A percentile compares a stretch with the other conserved stretches of the same genome.
phyloP scores from a whole-genome alignment of 2,797 vertebrate genomes.

The Microctenopoma steveboyesi region DNA sequence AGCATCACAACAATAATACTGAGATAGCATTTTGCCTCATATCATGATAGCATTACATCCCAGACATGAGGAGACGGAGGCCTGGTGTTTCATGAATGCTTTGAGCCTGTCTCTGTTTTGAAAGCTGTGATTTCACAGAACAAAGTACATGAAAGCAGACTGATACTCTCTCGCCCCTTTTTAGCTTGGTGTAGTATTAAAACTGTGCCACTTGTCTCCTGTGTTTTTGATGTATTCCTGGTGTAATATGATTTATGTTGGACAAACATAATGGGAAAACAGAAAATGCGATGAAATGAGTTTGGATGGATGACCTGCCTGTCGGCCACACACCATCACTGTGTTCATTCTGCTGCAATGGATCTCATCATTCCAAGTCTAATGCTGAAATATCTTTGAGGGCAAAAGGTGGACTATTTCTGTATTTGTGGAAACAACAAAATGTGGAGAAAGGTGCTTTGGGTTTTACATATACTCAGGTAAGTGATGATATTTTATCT shows the following conservation, averaged over 20 bases:
- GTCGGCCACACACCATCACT: slow-evolving; percentile 27
- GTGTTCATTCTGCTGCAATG: slow-evolving; percentile 37
- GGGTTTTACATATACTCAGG: slow-evolving; percentile 11
- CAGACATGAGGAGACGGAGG: slow-evolving; percentile 27
- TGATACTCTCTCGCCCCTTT: slow-evolving; percentile 33
- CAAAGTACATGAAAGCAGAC: slow-evolving; percentile 39
- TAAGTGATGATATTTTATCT: slow-evolving; percentile 41
- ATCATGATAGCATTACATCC: not conserved
- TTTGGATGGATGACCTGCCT: slow-evolving; percentile 43
- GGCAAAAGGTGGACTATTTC: slow-evolving; percentile 48
- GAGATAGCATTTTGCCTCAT: not conserved
- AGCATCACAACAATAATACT: not conserved
- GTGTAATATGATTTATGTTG: slow-evolving; percentile 24
- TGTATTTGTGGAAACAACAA: slow-evolving; percentile 29
- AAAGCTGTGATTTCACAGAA: slow-evolving; percentile 39
- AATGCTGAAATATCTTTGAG: slow-evolving; percentile 39
- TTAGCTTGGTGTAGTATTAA: slow-evolving; percentile 32
- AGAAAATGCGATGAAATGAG: slow-evolving; percentile 57
- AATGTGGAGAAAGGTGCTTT: slow-evolving; percentile 42
- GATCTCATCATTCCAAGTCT: slow-evolving; percentile 37
- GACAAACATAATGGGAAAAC: slow-evolving; percentile 36
- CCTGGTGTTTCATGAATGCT: slow-evolving; percentile 24
- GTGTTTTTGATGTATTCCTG: slow-evolving; percentile 26
- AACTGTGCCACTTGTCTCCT: slow-evolving; percentile 27
- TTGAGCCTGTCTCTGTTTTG: slow-evolving; percentile 18